These are phyloP conservation scores for Petrophora chlorosata DNA, from an alignment of 2,888 invertebrate species.

Conservation along the genomic window DNA sequence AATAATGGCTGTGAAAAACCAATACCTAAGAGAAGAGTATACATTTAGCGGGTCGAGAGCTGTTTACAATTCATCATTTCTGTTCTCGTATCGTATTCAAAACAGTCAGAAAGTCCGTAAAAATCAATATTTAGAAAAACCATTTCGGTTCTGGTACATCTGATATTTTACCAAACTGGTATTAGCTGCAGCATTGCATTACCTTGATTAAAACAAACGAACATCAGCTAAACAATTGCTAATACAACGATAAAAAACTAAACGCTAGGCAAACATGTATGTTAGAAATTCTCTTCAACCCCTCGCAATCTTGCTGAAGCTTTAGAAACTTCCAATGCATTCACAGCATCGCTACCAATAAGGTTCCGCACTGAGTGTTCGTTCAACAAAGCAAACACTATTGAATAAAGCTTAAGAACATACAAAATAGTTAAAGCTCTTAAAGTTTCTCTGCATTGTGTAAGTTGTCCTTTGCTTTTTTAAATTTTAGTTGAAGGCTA, in stretches of 20 bases:
- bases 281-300: constrained; percentile 16
- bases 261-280: constrained; percentile 9
- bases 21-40: too few relatives aligned
- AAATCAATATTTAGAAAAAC: too few relatives aligned
- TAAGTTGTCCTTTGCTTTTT: background rate
- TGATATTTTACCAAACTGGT: too few relatives aligned
- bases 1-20: too few relatives aligned
- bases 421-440: constrained; percentile 30
- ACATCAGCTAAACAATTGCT: background rate
- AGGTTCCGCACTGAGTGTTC: constrained; percentile 24
- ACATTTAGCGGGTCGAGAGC: too few relatives aligned
- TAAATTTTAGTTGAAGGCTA: background rate
- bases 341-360: constrained; percentile 30
- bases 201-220: background rate
- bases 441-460: constrained; percentile 14
- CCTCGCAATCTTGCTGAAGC: constrained; percentile 28
- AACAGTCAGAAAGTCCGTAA: too few relatives aligned
- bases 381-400: constrained; percentile 32
- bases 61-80: too few relatives aligned
- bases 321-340: constrained; percentile 33
- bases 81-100: too few relatives aligned
- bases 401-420: constrained; percentile 35
- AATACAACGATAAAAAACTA: background rate
- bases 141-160: too few relatives aligned
- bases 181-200: background rate